These are phyloP conservation scores for Hippoglossus stenolepis DNA, from an alignment of 2,113 vertebrate genomes.

Conservation along the genomic window DNA sequence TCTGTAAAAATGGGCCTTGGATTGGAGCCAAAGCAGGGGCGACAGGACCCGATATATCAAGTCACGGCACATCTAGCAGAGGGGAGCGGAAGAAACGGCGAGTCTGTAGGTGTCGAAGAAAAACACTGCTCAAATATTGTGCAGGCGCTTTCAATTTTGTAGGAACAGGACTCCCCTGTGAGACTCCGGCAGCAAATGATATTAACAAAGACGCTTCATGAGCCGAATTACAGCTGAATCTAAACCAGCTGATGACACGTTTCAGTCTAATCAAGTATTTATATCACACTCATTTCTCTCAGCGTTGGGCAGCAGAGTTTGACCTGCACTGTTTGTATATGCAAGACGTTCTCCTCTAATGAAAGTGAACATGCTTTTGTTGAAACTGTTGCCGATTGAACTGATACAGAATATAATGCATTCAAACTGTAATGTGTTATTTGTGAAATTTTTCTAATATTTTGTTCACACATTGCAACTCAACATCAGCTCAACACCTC, in stretches of 20 bases:
- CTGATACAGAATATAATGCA: not conserved
- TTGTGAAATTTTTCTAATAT: not conserved
- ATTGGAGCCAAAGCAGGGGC: conserved; percentile 68
- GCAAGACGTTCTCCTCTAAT: no score
- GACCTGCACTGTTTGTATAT: not conserved
- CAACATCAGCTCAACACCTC: no score
- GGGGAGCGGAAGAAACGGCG: conserved; percentile 24
- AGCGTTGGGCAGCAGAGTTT: not conserved
- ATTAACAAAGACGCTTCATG: conserved; percentile 56
- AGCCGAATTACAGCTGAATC: conserved; percentile 30
- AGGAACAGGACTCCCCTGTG: conserved; percentile 22
- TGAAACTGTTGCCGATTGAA: not conserved
- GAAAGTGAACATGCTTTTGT: no score
- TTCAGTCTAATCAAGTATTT: conserved; percentile 1
- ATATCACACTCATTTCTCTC: conserved; percentile 13
- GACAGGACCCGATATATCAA: conserved; percentile 66
- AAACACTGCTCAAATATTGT: conserved; percentile 44
- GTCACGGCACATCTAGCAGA: conserved; percentile 41
- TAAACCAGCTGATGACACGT: conserved; percentile 15
- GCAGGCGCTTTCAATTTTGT: conserved; percentile 32
- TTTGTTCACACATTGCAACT: not conserved
- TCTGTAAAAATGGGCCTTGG: conserved; percentile 74
- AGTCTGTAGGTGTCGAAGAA: conserved; percentile 45
- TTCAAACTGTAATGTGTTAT: not conserved
- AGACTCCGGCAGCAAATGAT: conserved; percentile 39